phyloP scores from a whole-genome alignment of 30 jellyfish, hydroid and myxozoan species.

The Clytia hemisphaerica region DNA sequence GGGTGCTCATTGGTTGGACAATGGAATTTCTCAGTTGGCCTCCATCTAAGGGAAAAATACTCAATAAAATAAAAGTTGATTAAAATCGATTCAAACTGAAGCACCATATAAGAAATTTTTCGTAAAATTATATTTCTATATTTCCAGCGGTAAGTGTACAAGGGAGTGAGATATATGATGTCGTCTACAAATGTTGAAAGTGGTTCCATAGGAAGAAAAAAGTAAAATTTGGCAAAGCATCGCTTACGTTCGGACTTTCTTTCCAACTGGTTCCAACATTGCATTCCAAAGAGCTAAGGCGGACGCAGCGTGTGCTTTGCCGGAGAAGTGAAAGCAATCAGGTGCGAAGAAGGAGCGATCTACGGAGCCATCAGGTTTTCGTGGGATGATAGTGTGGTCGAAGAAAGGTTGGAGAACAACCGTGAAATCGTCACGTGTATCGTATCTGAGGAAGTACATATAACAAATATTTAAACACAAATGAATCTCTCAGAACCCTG shows the following conservation, averaged over 20 bases:
- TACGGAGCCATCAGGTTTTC: conserved; percentile 43
- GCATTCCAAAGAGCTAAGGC: conserved; percentile 86
- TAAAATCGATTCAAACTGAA: too few relatives aligned
- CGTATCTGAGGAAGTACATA: conserved; percentile 40
- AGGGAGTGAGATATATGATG: too few relatives aligned
- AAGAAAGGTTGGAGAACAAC: conserved; percentile 82
- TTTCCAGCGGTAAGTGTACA: too few relatives aligned
- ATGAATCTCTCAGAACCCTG: background rate
- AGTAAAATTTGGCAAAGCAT: background rate
- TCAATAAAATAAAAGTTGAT: background rate
- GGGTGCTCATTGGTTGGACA: conserved; percentile 57
- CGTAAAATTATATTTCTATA: too few relatives aligned
- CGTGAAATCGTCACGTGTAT: conserved; percentile 72
- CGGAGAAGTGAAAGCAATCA: conserved; percentile 84
- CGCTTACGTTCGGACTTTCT: conserved; percentile 47
- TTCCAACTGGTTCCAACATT: conserved; percentile 83
- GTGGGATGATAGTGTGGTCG: conserved; percentile 55
- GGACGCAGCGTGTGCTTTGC: conserved; percentile 67
- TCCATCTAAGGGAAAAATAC: conserved; percentile 45
- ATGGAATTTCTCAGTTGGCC: conserved; percentile 44
- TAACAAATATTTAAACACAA: background rate
- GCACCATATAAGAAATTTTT: too few relatives aligned
- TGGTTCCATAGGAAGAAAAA: too few relatives aligned
- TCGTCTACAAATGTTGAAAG: too few relatives aligned
- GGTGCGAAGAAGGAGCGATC: conserved; percentile 81